Base-by-base conservation (phyloP, 2,113 vertebrate species). In the Hydrochoerus hydrochaeris region DNA sequence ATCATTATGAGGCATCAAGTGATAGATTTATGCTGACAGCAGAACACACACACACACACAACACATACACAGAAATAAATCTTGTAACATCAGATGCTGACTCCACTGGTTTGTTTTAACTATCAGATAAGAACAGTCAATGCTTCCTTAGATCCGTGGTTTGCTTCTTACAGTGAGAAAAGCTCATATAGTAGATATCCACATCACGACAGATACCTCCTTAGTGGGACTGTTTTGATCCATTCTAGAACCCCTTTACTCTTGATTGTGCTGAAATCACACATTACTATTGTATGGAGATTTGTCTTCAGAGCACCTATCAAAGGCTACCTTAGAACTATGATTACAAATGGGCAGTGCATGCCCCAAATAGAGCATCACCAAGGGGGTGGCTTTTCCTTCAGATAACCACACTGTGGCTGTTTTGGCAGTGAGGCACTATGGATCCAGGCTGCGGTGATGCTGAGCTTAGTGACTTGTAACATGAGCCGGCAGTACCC, bases 381-480 rank as follows among this genome's bases (percentile, higher is more conserved):
- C 5, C 73, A n/a, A 63, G 41, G 65, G 16, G 3, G 26, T 44
- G 87, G 17, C 5, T 83, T 82, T 78, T 44, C 17, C 9, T n/a
- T 78, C 26, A 26, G 52, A 19, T 83, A 41, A 30, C 11, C 9
- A 1, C 30, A 16, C 32, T 19, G 30, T 19, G 32, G 4, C 3
- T 81, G n/a, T 30, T 49, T 78, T 26, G 13, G 20, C n/a, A 9
- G 63, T 1, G 24, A 12, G 24, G 20, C 1, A 26, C 1, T 52
- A 6, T 5, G 16, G 58, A 71, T 1, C 6, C 16, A 3, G 22
- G 46, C 0, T 32, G 4, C 38, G 3, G 58, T 9, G 4, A 22
- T 24, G 9, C 20, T 67, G 26, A 14, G 52, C 20, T 11, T 69
- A 41, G 13, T 30, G 26, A 49, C 52, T 41, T 12, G 7, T 1